These are phyloP conservation scores for Phyllopteryx taeniolatus DNA, from an alignment of 2,113 vertebrate species.

Conservation along the genomic window DNA sequence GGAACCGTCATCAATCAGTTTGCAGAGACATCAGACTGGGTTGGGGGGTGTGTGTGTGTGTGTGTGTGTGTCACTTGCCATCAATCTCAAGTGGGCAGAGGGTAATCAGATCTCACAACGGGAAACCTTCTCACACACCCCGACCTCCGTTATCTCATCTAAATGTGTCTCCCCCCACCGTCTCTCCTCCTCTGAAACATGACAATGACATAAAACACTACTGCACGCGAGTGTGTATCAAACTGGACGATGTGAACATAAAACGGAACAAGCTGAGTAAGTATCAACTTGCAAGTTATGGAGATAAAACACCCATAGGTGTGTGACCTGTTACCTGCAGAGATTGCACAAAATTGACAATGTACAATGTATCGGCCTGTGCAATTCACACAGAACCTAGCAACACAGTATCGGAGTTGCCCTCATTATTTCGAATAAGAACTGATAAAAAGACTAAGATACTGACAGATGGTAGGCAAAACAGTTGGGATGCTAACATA, in stretches of 20 bases:
- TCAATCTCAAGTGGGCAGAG: conserved; percentile 67
- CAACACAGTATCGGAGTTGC: not conserved
- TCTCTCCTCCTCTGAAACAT: conserved; percentile 10
- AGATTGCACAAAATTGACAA: no score
- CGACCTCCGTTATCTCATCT: conserved; percentile 50
- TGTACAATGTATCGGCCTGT: no score
- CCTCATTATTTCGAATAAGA: not conserved
- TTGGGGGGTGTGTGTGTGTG: conserved; percentile 13
- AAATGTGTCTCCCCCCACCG: conserved; percentile 45
- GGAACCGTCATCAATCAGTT: conserved; percentile 53
- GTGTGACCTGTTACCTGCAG: not conserved
- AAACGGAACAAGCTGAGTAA: not conserved
- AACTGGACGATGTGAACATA: not conserved
- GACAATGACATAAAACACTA: conserved; percentile 24
- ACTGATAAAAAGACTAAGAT: not conserved
- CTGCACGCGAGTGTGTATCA: not conserved
- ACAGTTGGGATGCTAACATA: not conserved
- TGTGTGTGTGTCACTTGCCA: conserved; percentile 58
- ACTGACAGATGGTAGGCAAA: not conserved
- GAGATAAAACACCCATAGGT: not conserved
- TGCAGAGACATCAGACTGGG: conserved; percentile 11
- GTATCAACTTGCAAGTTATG: not conserved
- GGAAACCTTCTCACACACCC: conserved; percentile 44
- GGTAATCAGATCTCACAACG: conserved; percentile 71
- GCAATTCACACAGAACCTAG: not conserved